Base-by-base conservation (phyloP, 2,797 vertebrate genomes). In the Pantherophis alleghaniensis region DNA sequence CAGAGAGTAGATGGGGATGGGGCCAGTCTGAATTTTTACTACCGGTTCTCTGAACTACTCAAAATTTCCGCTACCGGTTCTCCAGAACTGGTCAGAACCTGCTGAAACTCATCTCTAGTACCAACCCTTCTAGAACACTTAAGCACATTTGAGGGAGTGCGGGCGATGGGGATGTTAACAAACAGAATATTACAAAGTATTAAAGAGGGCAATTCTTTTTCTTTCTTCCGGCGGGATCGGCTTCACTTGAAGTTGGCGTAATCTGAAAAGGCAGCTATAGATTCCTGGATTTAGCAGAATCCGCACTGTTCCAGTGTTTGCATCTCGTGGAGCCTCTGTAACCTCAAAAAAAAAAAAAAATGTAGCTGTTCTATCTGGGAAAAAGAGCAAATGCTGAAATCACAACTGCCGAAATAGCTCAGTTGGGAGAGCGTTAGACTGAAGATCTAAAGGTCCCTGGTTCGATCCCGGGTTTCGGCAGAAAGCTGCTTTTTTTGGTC, bases 231-330 rank as follows among this genome's bases (percentile, higher is more conserved):
- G 96, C 55, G 95, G 96, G 95, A 57, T 37, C 87, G 83, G 87
- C 95, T 93, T 97, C 96, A 99, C 97, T 99, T 99, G 98, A 99
- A 99, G 98, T 99, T 99, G 98, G 99, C 99, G 93, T 99, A 99
- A 97, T 99, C 99, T 96, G 99, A 99, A 98, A 99, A 99, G 93
- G 99, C 99, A 96, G 99, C 99, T 12, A 99, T 99, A 61, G 99
- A 99, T 95, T 99, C 99, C 97, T 99, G 99, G 97, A 99, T 99
- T 98, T 99, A 99, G 98, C 99, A 99, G 98, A 99, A 99, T 97
- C 99, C 99, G 66, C 99, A 99, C 98, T 99, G 99, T 97, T 99
- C 99, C 99, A 47, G 6, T 47, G 47, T 47, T 47, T 47, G 47
- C 5, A 47, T 4, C 47, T 1, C 6, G 6, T 47, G 6, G 0